phyloP scores from a whole-genome alignment of 2,888 invertebrate genomes.

The Eupithecia inturbata region DNA sequence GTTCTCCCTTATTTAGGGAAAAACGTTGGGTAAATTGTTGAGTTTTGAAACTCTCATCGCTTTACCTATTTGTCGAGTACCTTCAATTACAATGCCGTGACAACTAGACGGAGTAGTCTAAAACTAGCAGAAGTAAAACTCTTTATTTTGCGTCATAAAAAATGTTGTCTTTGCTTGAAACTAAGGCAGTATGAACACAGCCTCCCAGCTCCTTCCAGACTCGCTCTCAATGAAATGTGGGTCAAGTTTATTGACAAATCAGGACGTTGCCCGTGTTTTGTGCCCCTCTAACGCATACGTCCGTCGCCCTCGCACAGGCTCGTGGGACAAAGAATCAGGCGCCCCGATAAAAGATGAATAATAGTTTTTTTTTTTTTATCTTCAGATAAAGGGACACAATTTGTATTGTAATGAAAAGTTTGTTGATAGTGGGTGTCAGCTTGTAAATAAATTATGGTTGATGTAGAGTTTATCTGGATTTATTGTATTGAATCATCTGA shows the following conservation, averaged over 20 bases:
- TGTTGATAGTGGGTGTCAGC: conserved; percentile 26
- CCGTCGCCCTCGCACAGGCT: conserved; percentile 43
- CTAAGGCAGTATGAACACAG: conserved; percentile 43
- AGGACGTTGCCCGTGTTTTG: conserved; percentile 74
- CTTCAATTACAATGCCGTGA: not conserved
- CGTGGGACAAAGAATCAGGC: conserved; percentile 26
- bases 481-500: not conserved
- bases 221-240: conserved; percentile 79
- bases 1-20: not conserved
- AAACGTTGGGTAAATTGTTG: not conserved
- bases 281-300: conserved; percentile 47
- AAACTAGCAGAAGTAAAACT: not conserved
- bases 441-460: conserved; percentile 22
- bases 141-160: not conserved
- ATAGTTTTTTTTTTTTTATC: conserved; percentile 31
- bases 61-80: not conserved
- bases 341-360: conserved; percentile 34
- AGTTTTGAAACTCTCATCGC: not conserved
- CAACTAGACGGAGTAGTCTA: not conserved
- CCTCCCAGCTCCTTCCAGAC: conserved; percentile 63
- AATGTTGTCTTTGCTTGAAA: not conserved
- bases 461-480: conserved; percentile 16
- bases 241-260: conserved; percentile 84
- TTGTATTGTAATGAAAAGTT: conserved; percentile 29
- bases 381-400: conserved; percentile 23